Conservation (phyloP, 2,113 vertebrate species). For the Phalacrocorax carbo region DNA sequence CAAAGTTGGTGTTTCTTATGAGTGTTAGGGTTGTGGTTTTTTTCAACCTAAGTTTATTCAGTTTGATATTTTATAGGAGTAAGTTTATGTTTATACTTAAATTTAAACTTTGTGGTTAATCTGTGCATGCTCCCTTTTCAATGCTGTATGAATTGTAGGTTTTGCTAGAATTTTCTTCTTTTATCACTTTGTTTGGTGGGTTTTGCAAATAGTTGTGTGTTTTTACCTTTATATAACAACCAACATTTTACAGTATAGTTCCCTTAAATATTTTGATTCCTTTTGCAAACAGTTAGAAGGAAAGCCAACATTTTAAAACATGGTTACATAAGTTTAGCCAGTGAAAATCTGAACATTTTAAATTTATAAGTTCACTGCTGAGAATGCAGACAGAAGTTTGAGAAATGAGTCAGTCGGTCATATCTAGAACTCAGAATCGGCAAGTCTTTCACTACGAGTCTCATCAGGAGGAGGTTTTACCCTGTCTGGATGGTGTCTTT, state of each 20-base stretch:
- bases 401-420: neutral
- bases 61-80: neutral
- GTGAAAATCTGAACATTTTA: neutral
- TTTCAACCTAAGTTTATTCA: neutral
- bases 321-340: neutral
- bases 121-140: neutral
- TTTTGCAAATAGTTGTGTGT: neutral
- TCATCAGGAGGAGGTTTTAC: neutral
- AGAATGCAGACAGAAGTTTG: neutral
- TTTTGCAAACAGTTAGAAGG: neutral
- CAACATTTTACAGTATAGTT: neutral
- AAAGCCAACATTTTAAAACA: neutral
- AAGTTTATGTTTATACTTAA: neutral
- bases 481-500: neutral
- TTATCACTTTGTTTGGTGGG: neutral
- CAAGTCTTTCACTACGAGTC: neutral
- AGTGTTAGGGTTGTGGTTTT: neutral
- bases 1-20: neutral
- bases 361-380: neutral
- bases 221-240: neutral
- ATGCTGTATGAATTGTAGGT: neutral
- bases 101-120: neutral
- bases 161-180: neutral
- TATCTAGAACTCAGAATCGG: neutral
- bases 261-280: neutral